phyloP scores from a whole-genome alignment of 2,888 invertebrate genomes.

The Catocala sponsa region DNA sequence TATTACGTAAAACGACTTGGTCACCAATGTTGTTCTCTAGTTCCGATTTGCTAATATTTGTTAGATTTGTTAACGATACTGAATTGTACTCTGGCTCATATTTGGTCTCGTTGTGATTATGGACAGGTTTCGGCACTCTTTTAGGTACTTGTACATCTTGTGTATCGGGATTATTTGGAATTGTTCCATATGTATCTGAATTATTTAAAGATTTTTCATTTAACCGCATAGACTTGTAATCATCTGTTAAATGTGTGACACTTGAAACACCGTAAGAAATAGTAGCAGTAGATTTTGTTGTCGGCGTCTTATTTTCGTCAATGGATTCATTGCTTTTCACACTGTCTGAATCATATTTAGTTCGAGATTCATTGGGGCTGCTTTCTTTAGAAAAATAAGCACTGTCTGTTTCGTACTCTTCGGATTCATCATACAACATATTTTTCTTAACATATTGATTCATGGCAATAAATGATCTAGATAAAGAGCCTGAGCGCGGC shows the following conservation, averaged over 20 bases:
- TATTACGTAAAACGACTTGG: constrained; percentile 60
- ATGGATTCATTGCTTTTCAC: constrained; percentile 66
- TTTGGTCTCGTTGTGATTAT: constrained; percentile 24
- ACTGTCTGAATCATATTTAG: constrained; percentile 77
- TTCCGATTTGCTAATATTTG: constrained; percentile 32
- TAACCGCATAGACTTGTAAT: constrained; percentile 75
- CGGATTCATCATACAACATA: constrained; percentile 75
- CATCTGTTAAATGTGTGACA: constrained; percentile 70
- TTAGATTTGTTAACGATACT: constrained; percentile 54
- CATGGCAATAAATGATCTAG: constrained; percentile 77
- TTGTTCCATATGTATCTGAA: constrained; percentile 22
- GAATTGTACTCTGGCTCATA: constrained; percentile 32
- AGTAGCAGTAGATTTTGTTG: constrained; percentile 27
- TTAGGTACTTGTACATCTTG: constrained; percentile 18
- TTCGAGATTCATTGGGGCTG: constrained; percentile 75
- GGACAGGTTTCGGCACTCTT: constrained; percentile 29
- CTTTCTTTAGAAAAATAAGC: constrained; percentile 82
- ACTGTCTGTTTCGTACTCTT: constrained; percentile 64
- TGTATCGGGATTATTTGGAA: constrained; percentile 22
- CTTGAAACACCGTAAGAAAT: constrained; percentile 39
- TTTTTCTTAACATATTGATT: constrained; percentile 82
- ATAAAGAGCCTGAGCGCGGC: constrained; percentile 71
- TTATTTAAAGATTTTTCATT: constrained; percentile 42
- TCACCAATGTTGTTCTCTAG: constrained; percentile 45
- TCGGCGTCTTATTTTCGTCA: constrained; percentile 42